Percentiles rank a stretch among this genome's conserved stretches.
These are phyloP conservation scores for Ameiurus melas DNA, from an alignment of 2,113 vertebrate genomes.

Conservation along the genomic window DNA sequence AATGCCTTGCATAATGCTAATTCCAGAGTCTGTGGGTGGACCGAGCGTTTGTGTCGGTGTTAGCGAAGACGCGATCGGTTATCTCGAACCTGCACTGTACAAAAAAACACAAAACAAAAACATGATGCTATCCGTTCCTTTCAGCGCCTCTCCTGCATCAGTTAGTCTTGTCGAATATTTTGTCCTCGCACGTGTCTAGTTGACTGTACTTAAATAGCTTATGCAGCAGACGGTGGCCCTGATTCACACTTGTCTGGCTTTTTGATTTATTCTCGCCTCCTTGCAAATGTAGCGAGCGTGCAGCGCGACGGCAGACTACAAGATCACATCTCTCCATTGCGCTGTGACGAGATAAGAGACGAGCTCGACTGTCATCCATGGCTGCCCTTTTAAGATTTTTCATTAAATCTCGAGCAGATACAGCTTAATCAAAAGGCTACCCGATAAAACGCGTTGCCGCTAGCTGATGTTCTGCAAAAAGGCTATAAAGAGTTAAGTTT, in stretches of 20 bases:
- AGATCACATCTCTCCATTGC: constrained; percentile 27
- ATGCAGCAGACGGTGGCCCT: constrained; percentile 3
- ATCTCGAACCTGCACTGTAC: neutral
- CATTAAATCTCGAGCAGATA: constrained; percentile 15
- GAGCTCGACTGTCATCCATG: constrained; percentile 22
- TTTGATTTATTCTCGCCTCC: constrained; percentile 21
- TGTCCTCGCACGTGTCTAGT: neutral
- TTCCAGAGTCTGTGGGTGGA: neutral
- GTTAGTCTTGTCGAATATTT: neutral
- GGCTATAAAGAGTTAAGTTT: neutral
- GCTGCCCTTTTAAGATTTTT: constrained; percentile 23
- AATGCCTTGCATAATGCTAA: neutral
- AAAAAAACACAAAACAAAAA: neutral
- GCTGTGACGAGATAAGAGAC: constrained; percentile 9
- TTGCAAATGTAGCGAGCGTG: neutral
- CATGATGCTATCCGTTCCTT: neutral
- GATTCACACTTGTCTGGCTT: constrained; percentile 25
- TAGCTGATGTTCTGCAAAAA: neutral
- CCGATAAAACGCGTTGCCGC: constrained; percentile 7
- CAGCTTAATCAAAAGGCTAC: constrained; percentile 19
- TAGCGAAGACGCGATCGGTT: neutral
- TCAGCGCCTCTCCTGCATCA: neutral
- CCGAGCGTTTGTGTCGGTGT: neutral
- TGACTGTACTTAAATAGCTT: constrained; percentile 12
- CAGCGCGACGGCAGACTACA: neutral